These are phyloP conservation scores for Phycodurus eques DNA, from an alignment of 2,113 vertebrate genomes.

Conservation along the genomic window DNA sequence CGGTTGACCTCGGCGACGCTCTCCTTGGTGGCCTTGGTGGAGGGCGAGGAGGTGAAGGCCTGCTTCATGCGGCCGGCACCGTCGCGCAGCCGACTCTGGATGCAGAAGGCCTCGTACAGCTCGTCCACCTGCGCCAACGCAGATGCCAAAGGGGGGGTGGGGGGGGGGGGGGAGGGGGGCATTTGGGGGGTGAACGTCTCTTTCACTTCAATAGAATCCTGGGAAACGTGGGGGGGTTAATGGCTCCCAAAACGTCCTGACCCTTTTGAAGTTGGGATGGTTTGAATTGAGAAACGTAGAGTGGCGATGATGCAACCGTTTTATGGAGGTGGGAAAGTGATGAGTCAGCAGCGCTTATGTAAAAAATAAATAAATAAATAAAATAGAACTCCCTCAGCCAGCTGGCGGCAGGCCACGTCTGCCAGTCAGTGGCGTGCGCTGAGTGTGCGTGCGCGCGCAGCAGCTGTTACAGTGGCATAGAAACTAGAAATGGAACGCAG, in stretches of 20 bases:
- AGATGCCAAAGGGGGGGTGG: too few species aligned
- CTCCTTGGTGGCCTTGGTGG: constrained; percentile 90
- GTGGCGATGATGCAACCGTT: constrained; percentile 11
- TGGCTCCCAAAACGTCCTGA: too few species aligned
- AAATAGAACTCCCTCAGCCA: not conserved
- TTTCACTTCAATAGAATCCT: too few species aligned
- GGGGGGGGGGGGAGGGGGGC: too few species aligned
- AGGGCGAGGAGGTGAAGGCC: constrained; percentile 90
- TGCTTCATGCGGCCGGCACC: constrained; percentile 97
- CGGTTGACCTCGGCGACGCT: constrained; percentile 89
- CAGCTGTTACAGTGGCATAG: constrained; percentile 45
- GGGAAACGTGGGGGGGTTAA: too few species aligned
- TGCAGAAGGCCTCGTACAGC: constrained; percentile 95
- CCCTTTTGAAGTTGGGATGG: not conserved
- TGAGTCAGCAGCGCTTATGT: constrained; percentile 9
- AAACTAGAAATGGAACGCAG: constrained; percentile 22
- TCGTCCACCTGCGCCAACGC: constrained; percentile 84
- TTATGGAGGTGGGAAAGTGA: constrained; percentile 3
- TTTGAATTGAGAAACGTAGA: not conserved
- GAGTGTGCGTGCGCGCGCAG: constrained; percentile 34
- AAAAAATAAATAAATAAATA: not conserved
- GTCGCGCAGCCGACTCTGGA: constrained; percentile 91
- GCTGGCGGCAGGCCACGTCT: constrained; percentile 39
- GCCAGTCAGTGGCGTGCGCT: constrained; percentile 57
- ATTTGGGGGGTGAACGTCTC: too few species aligned